These are phyloP conservation scores for Candoia aspera DNA, from an alignment of 2,113 vertebrate genomes.

Conservation along the genomic window DNA sequence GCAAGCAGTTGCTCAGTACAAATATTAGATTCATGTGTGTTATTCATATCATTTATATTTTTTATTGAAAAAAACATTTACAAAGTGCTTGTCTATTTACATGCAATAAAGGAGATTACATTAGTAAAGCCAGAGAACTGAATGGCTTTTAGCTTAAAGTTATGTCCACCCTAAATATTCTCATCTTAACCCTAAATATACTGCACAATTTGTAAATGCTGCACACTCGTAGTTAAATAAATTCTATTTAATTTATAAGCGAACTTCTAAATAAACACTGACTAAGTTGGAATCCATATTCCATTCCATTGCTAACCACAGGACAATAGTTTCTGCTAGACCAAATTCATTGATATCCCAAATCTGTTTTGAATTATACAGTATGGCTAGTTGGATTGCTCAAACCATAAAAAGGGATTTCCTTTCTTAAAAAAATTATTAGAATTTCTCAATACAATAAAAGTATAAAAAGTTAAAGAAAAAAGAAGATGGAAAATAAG, in stretches of 20 bases:
- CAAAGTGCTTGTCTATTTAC: not conserved
- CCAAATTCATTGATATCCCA: not conserved
- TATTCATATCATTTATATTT: constrained; percentile 18
- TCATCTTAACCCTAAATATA: not conserved
- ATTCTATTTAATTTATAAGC: not conserved
- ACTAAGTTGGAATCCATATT: constrained; percentile 18
- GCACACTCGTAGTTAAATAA: not conserved
- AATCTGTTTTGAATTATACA: not conserved
- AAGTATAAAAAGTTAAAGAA: not conserved
- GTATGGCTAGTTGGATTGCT: not conserved
- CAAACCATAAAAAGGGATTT: not conserved
- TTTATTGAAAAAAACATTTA: constrained; percentile 24
- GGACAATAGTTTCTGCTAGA: not conserved
- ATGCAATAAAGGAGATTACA: not conserved
- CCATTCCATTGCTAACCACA: not conserved
- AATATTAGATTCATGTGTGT: constrained; percentile 33
- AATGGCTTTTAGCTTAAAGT: not conserved
- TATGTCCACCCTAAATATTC: not conserved
- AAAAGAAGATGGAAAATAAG: not conserved
- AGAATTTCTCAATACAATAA: not conserved
- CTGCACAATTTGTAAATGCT: not conserved
- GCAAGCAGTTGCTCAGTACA: constrained; percentile 17
- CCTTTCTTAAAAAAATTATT: not conserved
- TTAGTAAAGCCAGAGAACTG: not conserved
- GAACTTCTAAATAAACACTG: not conserved